phyloP scores from a whole-genome alignment of 2,888 invertebrate genomes.

The Abrostola tripartita region DNA sequence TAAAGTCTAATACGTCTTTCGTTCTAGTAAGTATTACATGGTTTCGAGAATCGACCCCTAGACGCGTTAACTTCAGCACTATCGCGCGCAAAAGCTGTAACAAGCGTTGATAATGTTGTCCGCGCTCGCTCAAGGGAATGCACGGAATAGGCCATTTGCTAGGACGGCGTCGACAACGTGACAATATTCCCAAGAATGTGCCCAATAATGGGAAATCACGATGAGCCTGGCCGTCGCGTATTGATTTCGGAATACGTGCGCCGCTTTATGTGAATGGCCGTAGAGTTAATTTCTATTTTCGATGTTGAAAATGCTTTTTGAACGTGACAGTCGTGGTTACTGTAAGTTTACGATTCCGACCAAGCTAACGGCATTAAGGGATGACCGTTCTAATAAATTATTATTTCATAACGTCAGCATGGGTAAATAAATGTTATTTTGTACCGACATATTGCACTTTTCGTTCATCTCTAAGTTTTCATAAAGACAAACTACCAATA shows the following conservation, averaged over 20 bases:
- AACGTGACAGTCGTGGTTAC: constrained; percentile 63
- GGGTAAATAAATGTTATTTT: constrained; percentile 33
- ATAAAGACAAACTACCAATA: no score
- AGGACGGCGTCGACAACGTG: constrained; percentile 61
- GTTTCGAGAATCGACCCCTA: constrained; percentile 56
- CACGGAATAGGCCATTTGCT: constrained; percentile 64
- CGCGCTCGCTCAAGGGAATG: constrained; percentile 58
- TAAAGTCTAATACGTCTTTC: constrained; percentile 37
- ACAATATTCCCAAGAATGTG: constrained; percentile 68
- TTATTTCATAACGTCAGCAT: constrained; percentile 23
- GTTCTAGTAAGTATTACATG: constrained; percentile 41
- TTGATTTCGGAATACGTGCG: constrained; percentile 67
- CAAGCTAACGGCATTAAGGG: constrained; percentile 32
- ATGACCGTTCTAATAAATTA: constrained; percentile 46
- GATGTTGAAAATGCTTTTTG: constrained; percentile 56
- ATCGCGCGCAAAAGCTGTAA: constrained; percentile 61
- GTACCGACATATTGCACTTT: not conserved
- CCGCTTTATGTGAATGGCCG: constrained; percentile 60
- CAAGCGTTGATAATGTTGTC: constrained; percentile 68
- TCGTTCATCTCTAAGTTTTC: no score
- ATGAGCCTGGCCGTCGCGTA: constrained; percentile 55
- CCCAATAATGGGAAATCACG: constrained; percentile 58
- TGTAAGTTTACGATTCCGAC: constrained; percentile 47
- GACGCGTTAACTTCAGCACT: constrained; percentile 55
- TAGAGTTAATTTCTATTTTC: constrained; percentile 68